These are phyloP conservation scores for Zaprionus inermis DNA, from an alignment of 1,140 invertebrate genomes.

Conservation along the genomic window DNA sequence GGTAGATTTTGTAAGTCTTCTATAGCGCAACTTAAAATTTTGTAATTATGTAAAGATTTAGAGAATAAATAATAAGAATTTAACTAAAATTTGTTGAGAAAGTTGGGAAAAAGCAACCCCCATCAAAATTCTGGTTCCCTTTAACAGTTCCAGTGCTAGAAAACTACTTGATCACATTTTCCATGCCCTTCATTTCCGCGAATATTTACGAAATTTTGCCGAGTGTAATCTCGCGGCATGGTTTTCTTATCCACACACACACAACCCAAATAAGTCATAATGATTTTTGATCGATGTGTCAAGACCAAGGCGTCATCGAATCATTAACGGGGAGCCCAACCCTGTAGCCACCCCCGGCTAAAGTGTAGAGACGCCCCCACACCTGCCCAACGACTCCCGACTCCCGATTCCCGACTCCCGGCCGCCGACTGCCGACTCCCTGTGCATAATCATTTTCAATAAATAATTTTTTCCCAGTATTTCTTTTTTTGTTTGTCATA, in stretches of 20 bases:
- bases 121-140: no score
- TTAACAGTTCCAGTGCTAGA: no score
- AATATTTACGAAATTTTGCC: conserved; percentile 16
- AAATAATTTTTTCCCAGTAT: conserved; percentile 70
- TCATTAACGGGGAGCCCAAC: conserved; percentile 63
- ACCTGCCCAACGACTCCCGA: conserved; percentile 18
- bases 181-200: not conserved
- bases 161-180: no score
- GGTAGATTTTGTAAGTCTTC: no score
- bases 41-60: no score
- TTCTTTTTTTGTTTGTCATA: conserved; percentile 73
- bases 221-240: not conserved
- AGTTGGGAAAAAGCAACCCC: no score
- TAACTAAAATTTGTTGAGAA: no score
- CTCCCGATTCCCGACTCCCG: conserved; percentile 30
- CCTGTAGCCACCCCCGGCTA: conserved; percentile 10
- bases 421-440: conserved; percentile 31
- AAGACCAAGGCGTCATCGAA: conserved; percentile 71
- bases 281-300: conserved; percentile 81
- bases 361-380: not conserved
- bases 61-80: no score
- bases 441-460: conserved; percentile 79
- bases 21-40: no score
- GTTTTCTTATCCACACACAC: conserved; percentile 8
- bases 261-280: conserved; percentile 71